A percentile compares a stretch with the other conserved stretches of the same genome.
Conservation (phyloP, 2,888 invertebrate genomes). For the Cremastobaeus sp. region DNA sequence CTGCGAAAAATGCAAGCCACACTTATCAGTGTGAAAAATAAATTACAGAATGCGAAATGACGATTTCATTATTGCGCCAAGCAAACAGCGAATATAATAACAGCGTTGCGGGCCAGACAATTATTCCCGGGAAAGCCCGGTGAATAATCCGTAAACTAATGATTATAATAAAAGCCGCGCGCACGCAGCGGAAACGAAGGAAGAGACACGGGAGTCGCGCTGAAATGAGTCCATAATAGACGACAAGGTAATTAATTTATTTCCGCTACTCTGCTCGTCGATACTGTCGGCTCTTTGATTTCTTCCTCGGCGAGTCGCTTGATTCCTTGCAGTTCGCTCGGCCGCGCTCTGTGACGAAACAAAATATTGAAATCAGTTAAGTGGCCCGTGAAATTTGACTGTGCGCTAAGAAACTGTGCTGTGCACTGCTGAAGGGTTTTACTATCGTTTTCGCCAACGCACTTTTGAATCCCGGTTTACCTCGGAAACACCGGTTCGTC, state of each 20-base stretch:
- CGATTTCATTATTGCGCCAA: background rate
- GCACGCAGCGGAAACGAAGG: constrained; percentile 14
- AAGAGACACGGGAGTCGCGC: constrained; percentile 31
- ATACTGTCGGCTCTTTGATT: constrained; percentile 65
- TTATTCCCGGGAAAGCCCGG: too few relatives aligned
- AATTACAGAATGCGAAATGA: constrained; percentile 36
- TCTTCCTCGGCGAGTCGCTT: constrained; percentile 71
- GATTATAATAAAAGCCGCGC: constrained; percentile 41
- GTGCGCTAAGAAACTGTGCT: too few relatives aligned
- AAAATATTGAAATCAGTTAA: background rate
- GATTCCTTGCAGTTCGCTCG: constrained; percentile 69
- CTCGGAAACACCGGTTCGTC: constrained; percentile 63
- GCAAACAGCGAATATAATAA: background rate
- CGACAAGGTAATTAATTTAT: constrained; percentile 65
- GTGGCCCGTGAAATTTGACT: too few relatives aligned
- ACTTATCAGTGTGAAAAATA: constrained; percentile 21
- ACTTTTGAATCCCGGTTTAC: constrained; percentile 12
- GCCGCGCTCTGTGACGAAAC: constrained; percentile 65
- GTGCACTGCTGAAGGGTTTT: too few relatives aligned
- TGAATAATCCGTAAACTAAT: too few relatives aligned
- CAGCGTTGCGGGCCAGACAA: too few relatives aligned
- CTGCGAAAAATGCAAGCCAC: constrained; percentile 16
- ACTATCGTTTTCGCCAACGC: background rate
- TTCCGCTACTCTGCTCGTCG: constrained; percentile 66
- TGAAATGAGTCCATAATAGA: constrained; percentile 36